A percentile compares a stretch with the other conserved stretches of the same genome.
Conservation (phyloP, 2,888 invertebrate species). For the Aplocera efformata region DNA sequence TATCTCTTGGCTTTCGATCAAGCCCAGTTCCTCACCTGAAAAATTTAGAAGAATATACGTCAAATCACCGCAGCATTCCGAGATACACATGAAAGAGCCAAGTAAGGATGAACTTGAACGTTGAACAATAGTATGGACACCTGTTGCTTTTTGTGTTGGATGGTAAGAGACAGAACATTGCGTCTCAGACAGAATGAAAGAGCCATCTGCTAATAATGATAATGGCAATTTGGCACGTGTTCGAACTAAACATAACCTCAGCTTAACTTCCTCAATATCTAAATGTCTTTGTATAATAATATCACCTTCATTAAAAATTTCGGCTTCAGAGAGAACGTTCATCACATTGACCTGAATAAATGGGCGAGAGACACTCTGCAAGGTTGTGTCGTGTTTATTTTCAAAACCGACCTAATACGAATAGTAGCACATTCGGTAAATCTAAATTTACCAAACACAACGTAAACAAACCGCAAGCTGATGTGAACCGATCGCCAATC, state of each 20-base stretch:
- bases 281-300: slow-evolving; percentile 8
- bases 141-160: slow-evolving; percentile 1
- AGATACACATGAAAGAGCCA: too few species aligned
- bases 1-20: slow-evolving; percentile 71
- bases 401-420: slow-evolving; percentile 74
- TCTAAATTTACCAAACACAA: slow-evolving; percentile 74
- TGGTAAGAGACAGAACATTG: slow-evolving; percentile 11
- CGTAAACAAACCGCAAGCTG: slow-evolving; percentile 73
- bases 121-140: neutral
- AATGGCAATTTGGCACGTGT: slow-evolving; percentile 17
- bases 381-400: slow-evolving; percentile 74
- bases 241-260: neutral
- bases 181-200: neutral
- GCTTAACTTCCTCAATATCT: neutral
- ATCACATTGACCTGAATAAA: slow-evolving; percentile 77
- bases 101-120: neutral
- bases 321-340: slow-evolving; percentile 62
- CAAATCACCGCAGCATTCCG: neutral
- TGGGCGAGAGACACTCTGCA: slow-evolving; percentile 64
- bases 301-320: slow-evolving; percentile 19
- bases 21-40: slow-evolving; percentile 73
- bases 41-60: slow-evolving; percentile 21
- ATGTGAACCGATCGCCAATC: slow-evolving; percentile 49
- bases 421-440: slow-evolving; percentile 62
- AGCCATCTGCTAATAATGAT: slow-evolving; percentile 4